phyloP scores from a whole-genome alignment of 2,888 invertebrate genomes.

The Hemaris fuciformis region DNA sequence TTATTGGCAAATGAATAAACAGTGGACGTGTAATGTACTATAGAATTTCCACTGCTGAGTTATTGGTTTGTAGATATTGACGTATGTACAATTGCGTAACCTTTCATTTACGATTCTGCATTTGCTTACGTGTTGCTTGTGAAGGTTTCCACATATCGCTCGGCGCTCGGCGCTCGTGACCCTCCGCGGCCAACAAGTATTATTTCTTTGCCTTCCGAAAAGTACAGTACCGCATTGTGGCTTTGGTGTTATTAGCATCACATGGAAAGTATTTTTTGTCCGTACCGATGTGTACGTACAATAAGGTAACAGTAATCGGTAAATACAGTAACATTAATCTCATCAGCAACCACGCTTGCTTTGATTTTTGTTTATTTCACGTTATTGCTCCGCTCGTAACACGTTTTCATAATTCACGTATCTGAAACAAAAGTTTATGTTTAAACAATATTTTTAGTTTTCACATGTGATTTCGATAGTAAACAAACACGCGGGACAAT shows the following conservation, averaged over 20 bases:
- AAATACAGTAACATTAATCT: conserved; percentile 13
- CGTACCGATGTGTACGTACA: conserved; percentile 18
- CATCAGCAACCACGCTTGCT: conserved; percentile 18
- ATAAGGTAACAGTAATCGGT: conserved; percentile 22
- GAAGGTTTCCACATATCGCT: conserved; percentile 73
- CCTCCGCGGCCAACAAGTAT: conserved; percentile 47
- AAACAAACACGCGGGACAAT: conserved; percentile 51
- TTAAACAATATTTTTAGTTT: conserved; percentile 33
- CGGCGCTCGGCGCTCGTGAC: conserved; percentile 74
- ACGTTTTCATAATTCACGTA: background rate
- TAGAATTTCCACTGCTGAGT: conserved; percentile 10
- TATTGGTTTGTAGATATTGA: conserved; percentile 40
- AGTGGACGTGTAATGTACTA: background rate
- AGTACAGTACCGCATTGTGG: conserved; percentile 46
- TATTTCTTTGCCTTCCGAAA: conserved; percentile 37
- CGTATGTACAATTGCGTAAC: conserved; percentile 76
- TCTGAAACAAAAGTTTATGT: background rate
- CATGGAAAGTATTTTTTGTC: conserved; percentile 22
- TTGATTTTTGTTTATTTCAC: conserved; percentile 23
- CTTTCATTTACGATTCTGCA: conserved; percentile 73
- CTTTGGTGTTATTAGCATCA: conserved; percentile 12
- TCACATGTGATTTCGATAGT: conserved; percentile 32
- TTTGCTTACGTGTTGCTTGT: conserved; percentile 79
- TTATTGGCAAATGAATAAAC: conserved; percentile 11
- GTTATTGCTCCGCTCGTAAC: background rate